These are phyloP conservation scores for Heterocephalus glaber DNA, from an alignment of 2,113 vertebrate genomes.

Conservation along the genomic window DNA sequence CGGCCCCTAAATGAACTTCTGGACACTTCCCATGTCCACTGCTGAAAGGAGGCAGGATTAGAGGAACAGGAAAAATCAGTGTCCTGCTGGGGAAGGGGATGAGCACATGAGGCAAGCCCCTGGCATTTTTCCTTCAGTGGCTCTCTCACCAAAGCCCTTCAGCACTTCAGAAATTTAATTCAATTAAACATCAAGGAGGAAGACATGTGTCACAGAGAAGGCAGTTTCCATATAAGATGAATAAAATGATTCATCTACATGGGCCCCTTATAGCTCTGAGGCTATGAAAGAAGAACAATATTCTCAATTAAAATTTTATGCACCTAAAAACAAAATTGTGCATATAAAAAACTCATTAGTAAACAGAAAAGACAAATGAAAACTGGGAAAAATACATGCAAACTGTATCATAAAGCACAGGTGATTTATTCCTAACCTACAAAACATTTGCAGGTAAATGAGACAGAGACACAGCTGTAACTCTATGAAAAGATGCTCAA, in stretches of 20 bases:
- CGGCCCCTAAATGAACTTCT: slow-evolving; percentile 20
- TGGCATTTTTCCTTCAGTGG: neutral
- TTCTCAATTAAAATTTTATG: neutral
- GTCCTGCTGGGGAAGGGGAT: neutral
- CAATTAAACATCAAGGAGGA: neutral
- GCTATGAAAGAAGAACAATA: slow-evolving; percentile 42
- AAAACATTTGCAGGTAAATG: neutral
- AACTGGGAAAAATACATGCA: neutral
- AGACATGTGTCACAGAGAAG: neutral
- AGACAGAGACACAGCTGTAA: neutral
- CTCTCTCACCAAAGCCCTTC: neutral
- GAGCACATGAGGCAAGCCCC: neutral
- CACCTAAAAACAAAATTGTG: neutral
- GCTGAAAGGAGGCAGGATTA: neutral
- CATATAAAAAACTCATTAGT: neutral
- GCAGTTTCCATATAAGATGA: slow-evolving; percentile 18
- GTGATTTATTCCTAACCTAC: neutral
- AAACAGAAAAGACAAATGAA: slow-evolving; percentile 5
- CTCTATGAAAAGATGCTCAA: neutral
- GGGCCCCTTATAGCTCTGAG: neutral
- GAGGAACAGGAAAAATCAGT: neutral
- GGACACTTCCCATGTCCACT: slow-evolving; percentile 11
- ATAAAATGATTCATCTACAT: neutral
- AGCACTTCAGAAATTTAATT: slow-evolving; percentile 37
- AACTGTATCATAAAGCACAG: neutral